Evolutionary conservation across 2,888 invertebrate genomes (phyloP).

Genomic region (Eretmocerus hayati): DNA sequence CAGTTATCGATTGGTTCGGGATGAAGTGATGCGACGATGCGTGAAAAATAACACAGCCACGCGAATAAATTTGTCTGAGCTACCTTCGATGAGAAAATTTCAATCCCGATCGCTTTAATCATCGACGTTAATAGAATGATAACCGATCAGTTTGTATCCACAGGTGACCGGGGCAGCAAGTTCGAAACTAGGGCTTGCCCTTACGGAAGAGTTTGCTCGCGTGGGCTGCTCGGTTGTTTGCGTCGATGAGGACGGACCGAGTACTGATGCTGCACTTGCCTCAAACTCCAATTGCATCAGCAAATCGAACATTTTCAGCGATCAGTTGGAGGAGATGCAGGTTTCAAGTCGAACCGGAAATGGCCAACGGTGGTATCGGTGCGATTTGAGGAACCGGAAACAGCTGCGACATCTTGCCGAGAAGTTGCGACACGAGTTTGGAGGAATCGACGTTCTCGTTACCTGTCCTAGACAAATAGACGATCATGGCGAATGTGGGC

Average conservation of each 20-base stretch:
- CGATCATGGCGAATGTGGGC: constrained; percentile 26
- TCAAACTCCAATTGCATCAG: not conserved
- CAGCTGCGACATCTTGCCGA: constrained; percentile 31
- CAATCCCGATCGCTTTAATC: too few species aligned
- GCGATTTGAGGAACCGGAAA: constrained; percentile 33
- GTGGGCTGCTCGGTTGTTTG: constrained; percentile 38
- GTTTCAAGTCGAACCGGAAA: not conserved
- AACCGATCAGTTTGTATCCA: too few species aligned
- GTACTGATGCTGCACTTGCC: constrained; percentile 17
- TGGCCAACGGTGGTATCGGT: constrained; percentile 27
- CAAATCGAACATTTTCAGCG: not conserved
- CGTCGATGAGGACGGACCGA: constrained; percentile 31
- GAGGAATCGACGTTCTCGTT: constrained; percentile 37
- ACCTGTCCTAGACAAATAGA: constrained; percentile 34
- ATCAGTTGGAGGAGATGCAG: not conserved
- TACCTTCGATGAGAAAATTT: too few species aligned
- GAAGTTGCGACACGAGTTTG: constrained; percentile 35
- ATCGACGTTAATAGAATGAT: too few species aligned
- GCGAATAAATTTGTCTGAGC: too few species aligned
- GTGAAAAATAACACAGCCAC: too few species aligned
- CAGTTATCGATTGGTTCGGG: too few species aligned
- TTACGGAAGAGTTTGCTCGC: constrained; percentile 37
- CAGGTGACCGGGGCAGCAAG: constrained; percentile 37
- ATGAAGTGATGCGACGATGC: too few species aligned
- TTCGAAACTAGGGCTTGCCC: constrained; percentile 32